Evolutionary conservation across 2,888 invertebrate genomes (phyloP), one percentile per base, ranked within the genome.

Genomic region (Agriopis leucophaearia): DNA sequence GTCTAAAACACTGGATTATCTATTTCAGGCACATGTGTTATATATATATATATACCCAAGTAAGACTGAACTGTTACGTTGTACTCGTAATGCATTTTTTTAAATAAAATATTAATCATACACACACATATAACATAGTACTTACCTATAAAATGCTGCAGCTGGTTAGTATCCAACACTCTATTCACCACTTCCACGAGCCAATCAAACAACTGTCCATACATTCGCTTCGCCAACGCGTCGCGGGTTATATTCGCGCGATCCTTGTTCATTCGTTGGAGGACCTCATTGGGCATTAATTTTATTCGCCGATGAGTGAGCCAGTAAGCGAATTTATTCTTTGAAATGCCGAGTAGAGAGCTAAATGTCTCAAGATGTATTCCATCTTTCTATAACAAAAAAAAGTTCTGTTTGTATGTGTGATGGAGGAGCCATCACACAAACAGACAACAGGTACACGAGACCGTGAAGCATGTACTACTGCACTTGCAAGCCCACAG

Each of bases 171-270:
- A 74, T 96, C 96, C 27, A 99, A 88, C 0, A 97, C 96, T 72
- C 96, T 96, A 88, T 99, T 99, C 52, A 99, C 96, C 16, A 97
- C 96, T 0, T 94, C 88, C 0, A 99, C 99, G 69, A 99, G 97
- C 97, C 99, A 99, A 76, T 96, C 96, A 92, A 99, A 99, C 64
- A 99, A 89, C 74, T 97, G 97, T 0, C 98, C 97, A 86, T 99
- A 99, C 74, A 99, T 96, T 80, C 98, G 96, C 88, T 99, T 99
- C 0, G 99, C 97, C n/a, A 99, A 90, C 0, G 99, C 99, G 89
- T 99, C 99, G 8, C 99, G 94, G 0, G 98, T 96, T 71, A 96
- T 96, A 40, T 94, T 92, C 0, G 99, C 98, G 83, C 97, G 92
- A 16, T 95, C 94, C 3, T 95, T 92, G 71, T 95, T 96, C 95